Percentiles rank a stretch among this genome's conserved stretches.
phyloP scores from a whole-genome alignment of 2,113 vertebrate genomes.

The Rattus rattus region DNA sequence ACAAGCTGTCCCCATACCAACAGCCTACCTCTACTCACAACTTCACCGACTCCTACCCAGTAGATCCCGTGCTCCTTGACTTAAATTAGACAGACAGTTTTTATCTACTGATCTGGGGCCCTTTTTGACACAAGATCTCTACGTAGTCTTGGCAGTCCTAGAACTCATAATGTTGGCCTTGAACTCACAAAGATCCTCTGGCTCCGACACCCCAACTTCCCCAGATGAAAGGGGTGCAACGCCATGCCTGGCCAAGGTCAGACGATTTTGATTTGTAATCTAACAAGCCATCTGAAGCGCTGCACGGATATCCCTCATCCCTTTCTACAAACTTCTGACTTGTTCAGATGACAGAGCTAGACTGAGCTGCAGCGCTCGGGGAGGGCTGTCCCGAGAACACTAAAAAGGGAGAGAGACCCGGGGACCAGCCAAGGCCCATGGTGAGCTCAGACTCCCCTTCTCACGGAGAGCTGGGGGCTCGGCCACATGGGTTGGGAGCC shows the following conservation, averaged over 20 bases:
- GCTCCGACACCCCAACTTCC: neutral
- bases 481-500: neutral
- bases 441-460: neutral
- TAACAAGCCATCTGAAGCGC: neutral
- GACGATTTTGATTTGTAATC: neutral
- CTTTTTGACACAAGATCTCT: neutral
- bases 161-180: neutral
- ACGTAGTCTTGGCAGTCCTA: neutral
- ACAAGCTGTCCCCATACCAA: neutral
- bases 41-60: neutral
- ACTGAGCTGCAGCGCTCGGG: neutral
- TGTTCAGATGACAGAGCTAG: neutral
- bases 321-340: neutral
- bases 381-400: neutral
- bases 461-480: neutral
- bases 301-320: neutral
- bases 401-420: neutral
- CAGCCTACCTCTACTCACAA: neutral
- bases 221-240: neutral
- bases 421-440: neutral
- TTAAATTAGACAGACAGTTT: neutral
- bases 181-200: neutral
- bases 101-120: neutral
- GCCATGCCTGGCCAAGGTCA: neutral
- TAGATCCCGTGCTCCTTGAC: neutral